A percentile compares a stretch with the other conserved stretches of the same genome.
Evolutionary conservation across 2,888 invertebrate species (phyloP).

Genomic region (Rhagophthalmus giganteus): DNA sequence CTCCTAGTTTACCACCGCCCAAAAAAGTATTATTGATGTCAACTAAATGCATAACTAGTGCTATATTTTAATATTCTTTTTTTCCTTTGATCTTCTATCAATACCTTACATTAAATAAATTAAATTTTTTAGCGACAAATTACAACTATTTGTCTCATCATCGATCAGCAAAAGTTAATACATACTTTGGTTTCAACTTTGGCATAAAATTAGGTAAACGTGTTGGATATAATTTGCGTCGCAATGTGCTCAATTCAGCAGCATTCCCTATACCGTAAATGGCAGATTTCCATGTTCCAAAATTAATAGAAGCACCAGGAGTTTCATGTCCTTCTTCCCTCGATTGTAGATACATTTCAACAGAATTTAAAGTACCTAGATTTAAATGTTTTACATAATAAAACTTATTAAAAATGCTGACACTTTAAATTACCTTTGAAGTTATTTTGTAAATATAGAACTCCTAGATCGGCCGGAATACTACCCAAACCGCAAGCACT

Average conservation of each 20-base stretch:
- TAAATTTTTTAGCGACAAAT: neutral
- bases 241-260: conserved; percentile 65
- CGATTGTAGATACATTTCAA: conserved; percentile 68
- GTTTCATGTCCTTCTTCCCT: conserved; percentile 46
- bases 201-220: conserved; percentile 67
- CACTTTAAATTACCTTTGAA: conserved; percentile 67
- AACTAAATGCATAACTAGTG: no score
- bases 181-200: conserved; percentile 61
- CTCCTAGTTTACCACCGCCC: no score
- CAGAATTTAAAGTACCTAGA: conserved; percentile 72
- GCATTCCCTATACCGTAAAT: conserved; percentile 73
- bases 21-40: no score
- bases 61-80: no score
- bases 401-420: neutral
- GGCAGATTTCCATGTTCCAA: conserved; percentile 88
- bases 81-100: no score
- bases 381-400: neutral
- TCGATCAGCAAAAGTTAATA: no score
- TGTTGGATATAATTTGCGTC: conserved; percentile 69
- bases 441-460: conserved; percentile 74
- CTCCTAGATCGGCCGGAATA: conserved; percentile 86
- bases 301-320: conserved; percentile 66
- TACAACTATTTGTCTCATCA: no score
- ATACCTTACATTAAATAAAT: neutral
- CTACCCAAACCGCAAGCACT: conserved; percentile 94